Evolutionary conservation across 2,113 vertebrate genomes (phyloP).

Genomic region (Chelonoidis abingdonii): DNA sequence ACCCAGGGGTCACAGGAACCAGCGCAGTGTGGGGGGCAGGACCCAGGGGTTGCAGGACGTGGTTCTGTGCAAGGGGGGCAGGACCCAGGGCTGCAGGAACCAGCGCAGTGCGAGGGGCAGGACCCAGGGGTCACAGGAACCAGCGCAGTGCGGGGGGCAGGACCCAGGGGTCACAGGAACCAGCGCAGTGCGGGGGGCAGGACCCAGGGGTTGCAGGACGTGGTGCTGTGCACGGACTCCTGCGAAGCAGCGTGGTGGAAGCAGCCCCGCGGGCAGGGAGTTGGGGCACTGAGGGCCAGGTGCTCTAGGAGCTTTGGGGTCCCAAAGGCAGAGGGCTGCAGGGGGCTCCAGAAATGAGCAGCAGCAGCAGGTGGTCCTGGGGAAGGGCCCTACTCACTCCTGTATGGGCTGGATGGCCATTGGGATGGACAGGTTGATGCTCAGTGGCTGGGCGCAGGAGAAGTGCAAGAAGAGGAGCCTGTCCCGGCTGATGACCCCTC

Average conservation of each 20-base stretch:
- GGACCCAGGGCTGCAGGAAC: too few relatives aligned
- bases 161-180: too few relatives aligned
- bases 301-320: neutral
- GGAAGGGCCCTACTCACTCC: constrained; percentile 48
- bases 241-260: neutral
- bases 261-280: neutral
- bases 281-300: neutral
- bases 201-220: neutral
- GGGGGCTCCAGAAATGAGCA: neutral
- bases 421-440: constrained; percentile 40
- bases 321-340: neutral
- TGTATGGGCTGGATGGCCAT: constrained; percentile 67
- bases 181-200: too few relatives aligned
- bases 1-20: too few relatives aligned
- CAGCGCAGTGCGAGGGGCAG: too few relatives aligned
- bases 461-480: constrained; percentile 41
- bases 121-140: too few relatives aligned
- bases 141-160: too few relatives aligned
- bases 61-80: neutral
- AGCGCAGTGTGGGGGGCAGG: too few relatives aligned
- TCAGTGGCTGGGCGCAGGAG: constrained; percentile 53
- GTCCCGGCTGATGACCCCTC: constrained; percentile 26
- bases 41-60: too few relatives aligned
- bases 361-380: neutral
- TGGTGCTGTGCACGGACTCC: neutral